Evolutionary conservation across 2,797 vertebrate species (phyloP), one percentile per base, ranked within the genome.

Genomic region (Sphenopsis melanotis): DNA sequence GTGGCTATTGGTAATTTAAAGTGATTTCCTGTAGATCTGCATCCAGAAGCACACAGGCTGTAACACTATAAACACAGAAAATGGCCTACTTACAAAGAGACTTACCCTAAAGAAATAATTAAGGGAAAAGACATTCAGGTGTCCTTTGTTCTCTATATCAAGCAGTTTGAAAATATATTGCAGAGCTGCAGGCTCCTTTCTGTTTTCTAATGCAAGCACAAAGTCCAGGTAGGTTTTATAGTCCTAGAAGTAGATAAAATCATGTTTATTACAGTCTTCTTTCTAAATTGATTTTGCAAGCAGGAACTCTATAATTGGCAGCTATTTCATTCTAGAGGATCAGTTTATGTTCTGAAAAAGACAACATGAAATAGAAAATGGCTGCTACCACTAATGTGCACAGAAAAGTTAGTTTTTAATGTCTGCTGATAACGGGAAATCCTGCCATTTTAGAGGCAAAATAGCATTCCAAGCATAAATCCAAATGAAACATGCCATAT

Each of bases 141-240:
- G 98, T 94, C 99, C 99, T 97, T 98, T 99, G 97, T 99, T 99
- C 97, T 99, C 99, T 97, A 99, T 99, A 97, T 99, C 99, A 96
- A 99, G 97, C 93, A 99, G 98, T 97, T 99, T 99, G 93, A 99
- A 99, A 94, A 99, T 99, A 94, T 99, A 99, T 65, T 99, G 99
- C 85, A 99, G 96, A 17, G 99, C 99, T 61, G 99, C 99, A 17
- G 99, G 99, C 93, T 99, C 99, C 96, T 99, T 99, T 97, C 99
- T 98, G 98, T 99, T 99, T 97, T 99, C 99, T 98, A 99, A 97
- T 52, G 99, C 99, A 97, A 99, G 97, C 42, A 99, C 99, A 97
- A 99, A 99, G 96, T 99, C 99, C 86, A 99, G 97, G 97, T 99
- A 99, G 39, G 99, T 99, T 96, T 99, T 99, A 96, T 99, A 99